phyloP scores from a whole-genome alignment of 2,888 invertebrate species.

The Meta bourneti region DNA sequence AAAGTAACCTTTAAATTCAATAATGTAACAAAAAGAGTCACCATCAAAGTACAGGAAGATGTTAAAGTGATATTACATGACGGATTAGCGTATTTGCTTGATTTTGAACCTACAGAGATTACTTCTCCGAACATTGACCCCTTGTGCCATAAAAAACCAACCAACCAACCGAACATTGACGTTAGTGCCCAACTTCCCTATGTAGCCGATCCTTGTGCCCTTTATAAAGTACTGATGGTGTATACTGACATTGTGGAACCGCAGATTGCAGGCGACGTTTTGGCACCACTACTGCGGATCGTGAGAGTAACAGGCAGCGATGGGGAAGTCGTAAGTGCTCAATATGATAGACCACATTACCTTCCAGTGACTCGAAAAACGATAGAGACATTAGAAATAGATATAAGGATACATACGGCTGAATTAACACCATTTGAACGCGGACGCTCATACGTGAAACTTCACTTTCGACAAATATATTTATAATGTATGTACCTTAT shows the following conservation, averaged over 20 bases:
- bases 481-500: conserved; percentile 46
- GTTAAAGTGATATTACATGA: conserved; percentile 15
- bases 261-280: conserved; percentile 78
- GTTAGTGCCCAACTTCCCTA: neutral
- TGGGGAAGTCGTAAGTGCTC: neutral
- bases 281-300: conserved; percentile 78
- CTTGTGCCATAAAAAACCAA: too few relatives aligned
- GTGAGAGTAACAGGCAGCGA: conserved; percentile 75
- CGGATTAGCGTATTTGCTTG: conserved; percentile 17
- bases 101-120: conserved; percentile 10
- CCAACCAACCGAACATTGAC: neutral
- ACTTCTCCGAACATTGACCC: neutral
- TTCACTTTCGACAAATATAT: conserved; percentile 36
- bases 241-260: conserved; percentile 78
- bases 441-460: too few relatives aligned
- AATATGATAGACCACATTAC: conserved; percentile 43
- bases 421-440: too few relatives aligned
- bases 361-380: too few relatives aligned
- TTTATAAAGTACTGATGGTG: conserved; percentile 58
- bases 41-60: too few relatives aligned
- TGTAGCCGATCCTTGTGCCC: conserved; percentile 28
- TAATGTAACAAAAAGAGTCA: too few relatives aligned
- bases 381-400: too few relatives aligned
- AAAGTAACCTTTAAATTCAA: too few relatives aligned
- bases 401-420: too few relatives aligned